A percentile compares a stretch with the other conserved stretches of the same genome.
Conservation (phyloP, 2,888 invertebrate genomes). For the Pharmacophagus antenor region DNA sequence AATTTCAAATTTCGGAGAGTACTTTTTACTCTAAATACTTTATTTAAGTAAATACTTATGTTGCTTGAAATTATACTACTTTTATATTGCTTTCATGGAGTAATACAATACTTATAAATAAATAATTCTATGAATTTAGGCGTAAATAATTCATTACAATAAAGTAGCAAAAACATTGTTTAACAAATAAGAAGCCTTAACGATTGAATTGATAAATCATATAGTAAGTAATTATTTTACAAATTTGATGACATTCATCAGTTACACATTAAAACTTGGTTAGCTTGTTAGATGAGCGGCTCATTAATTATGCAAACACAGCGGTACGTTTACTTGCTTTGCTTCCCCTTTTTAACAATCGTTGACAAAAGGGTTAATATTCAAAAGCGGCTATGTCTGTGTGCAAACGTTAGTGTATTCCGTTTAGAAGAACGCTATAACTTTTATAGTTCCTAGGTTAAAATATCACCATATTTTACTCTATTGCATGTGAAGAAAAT, state of each 20-base stretch:
- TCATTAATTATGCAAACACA: background rate
- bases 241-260: background rate
- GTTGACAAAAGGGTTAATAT: background rate
- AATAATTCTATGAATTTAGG: background rate
- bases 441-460: too few relatives aligned
- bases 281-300: background rate
- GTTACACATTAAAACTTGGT: background rate
- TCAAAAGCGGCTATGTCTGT: background rate
- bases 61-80: background rate
- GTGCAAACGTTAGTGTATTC: too few relatives aligned
- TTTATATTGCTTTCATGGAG: background rate
- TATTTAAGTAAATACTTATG: background rate
- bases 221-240: background rate
- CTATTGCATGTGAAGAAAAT: too few relatives aligned
- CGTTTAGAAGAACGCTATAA: background rate
- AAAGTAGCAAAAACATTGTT: too few relatives aligned
- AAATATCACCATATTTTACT: too few relatives aligned
- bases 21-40: constrained; percentile 2
- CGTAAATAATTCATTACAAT: too few relatives aligned
- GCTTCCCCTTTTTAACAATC: background rate
- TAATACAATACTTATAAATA: background rate
- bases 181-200: too few relatives aligned
- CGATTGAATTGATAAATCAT: background rate
- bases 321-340: background rate
- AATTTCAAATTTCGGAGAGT: constrained; percentile 19